A percentile compares a stretch with the other conserved stretches of the same genome.
phyloP scores from a whole-genome alignment of 2,888 invertebrate genomes.

The Nymphalis urticae region DNA sequence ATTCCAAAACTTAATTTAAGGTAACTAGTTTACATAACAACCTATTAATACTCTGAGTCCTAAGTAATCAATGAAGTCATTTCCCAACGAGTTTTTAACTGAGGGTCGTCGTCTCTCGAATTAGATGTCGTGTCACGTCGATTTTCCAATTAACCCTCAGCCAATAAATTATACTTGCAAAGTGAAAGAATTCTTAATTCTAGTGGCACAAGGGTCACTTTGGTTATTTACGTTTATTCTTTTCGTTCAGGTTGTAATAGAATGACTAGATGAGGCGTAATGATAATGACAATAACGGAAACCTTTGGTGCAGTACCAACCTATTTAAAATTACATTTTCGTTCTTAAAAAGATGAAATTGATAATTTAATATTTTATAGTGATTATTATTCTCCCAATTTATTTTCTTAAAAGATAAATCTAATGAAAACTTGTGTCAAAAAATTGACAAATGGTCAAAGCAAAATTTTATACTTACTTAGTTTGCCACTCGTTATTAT shows the following conservation, averaged over 20 bases:
- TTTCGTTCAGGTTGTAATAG: constrained; percentile 21
- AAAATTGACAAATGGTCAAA: no score
- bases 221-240: constrained; percentile 16
- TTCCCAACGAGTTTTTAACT: constrained; percentile 30
- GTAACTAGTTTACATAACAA: no score
- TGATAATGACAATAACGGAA: not conserved
- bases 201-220: constrained; percentile 13
- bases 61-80: constrained; percentile 19
- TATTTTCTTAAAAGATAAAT: no score
- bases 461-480: no score
- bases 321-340: no score
- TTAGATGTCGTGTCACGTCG: constrained; percentile 44
- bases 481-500: no score
- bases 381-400: no score
- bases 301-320: no score
- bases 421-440: no score
- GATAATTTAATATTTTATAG: no score
- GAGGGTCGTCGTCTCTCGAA: constrained; percentile 36
- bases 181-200: constrained; percentile 21
- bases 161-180: constrained; percentile 32
- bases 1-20: not conserved
- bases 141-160: constrained; percentile 50
- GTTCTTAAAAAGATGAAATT: no score
- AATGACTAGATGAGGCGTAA: constrained; percentile 17
- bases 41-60: not conserved